Evolutionary conservation across 2,888 invertebrate species (phyloP), one percentile per base, ranked within the genome.

Genomic region (Drosophila lacicola): DNA sequence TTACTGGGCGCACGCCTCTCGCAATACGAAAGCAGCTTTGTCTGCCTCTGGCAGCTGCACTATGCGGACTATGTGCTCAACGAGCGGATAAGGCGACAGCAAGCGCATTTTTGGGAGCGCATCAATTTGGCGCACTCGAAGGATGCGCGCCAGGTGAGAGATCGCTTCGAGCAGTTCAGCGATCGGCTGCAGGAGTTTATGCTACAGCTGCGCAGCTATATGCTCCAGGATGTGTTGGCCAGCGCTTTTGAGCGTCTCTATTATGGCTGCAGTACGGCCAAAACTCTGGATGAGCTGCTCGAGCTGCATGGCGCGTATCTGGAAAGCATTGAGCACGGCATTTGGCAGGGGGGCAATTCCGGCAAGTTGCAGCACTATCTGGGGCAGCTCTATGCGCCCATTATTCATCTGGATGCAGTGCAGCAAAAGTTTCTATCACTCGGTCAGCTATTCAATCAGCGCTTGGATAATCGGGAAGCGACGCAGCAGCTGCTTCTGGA

Each of bases 1-100:
- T 33, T 82, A 1, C 33, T 82, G 6, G 78, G 67, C 0, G n/a
- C 46, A 1, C 41, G 58, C 1, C 13, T 62, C 10, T 3, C 10
- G 2, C 46, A 41, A 2, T 87, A 87, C 14, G 74, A 61, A 2
- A 6, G 4, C 0, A 58, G 69, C 11, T 82, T 66, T 3, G n/a
- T 6, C 1, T 39, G 19, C 4, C 36, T 87, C 8, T 87, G 84
- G 84, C 64, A 56, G 11, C 42, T 87, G 5, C 81, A 83, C 41
- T 67, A 64, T 4, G 63, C 67, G 0, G 19, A 78, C 41, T 86
- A 80, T 37, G 68, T 81, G 21, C 65, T 86, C 13, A 36, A 39
- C 4, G 69, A 80, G 25, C 67, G 78, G 5, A 41, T 83, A 5
- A 3, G 25, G 2, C 66, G 57, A 1, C 62, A 70, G 5, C 64